phyloP scores from a whole-genome alignment of 2,888 invertebrate genomes.

The Troilus luridus region DNA sequence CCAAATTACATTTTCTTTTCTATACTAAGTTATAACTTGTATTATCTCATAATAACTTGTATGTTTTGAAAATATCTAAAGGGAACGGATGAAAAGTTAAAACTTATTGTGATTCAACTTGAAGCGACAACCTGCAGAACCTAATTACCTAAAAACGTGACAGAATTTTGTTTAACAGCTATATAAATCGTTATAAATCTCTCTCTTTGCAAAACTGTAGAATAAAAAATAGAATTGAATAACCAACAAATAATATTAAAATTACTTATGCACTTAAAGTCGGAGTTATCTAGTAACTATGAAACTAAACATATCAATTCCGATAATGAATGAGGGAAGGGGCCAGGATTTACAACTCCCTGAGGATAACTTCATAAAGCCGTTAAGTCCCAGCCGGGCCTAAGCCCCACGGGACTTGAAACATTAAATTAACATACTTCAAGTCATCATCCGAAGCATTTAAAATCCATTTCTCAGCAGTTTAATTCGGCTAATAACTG shows the following conservation, averaged over 20 bases:
- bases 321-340: background rate
- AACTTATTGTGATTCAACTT: too few relatives aligned
- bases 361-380: slow-evolving; percentile 20
- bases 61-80: too few relatives aligned
- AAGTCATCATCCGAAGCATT: slow-evolving; percentile 35
- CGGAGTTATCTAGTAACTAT: background rate
- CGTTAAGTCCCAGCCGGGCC: slow-evolving; percentile 9
- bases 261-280: background rate
- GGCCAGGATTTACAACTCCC: background rate
- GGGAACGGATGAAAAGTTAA: too few relatives aligned
- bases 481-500: slow-evolving; percentile 37
- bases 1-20: too few relatives aligned
- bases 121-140: too few relatives aligned
- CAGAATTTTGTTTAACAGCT: too few relatives aligned
- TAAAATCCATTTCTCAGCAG: slow-evolving; percentile 39
- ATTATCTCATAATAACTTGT: too few relatives aligned
- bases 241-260: background rate
- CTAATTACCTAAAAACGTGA: too few relatives aligned
- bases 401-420: background rate
- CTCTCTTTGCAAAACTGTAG: too few relatives aligned
- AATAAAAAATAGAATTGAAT: too few relatives aligned
- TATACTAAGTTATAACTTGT: too few relatives aligned
- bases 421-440: slow-evolving; percentile 47
- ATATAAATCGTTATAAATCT: too few relatives aligned
- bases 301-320: background rate